These are phyloP conservation scores for Drosophila paulistorum DNA, from an alignment of 1,140 invertebrate species.

Conservation along the genomic window DNA sequence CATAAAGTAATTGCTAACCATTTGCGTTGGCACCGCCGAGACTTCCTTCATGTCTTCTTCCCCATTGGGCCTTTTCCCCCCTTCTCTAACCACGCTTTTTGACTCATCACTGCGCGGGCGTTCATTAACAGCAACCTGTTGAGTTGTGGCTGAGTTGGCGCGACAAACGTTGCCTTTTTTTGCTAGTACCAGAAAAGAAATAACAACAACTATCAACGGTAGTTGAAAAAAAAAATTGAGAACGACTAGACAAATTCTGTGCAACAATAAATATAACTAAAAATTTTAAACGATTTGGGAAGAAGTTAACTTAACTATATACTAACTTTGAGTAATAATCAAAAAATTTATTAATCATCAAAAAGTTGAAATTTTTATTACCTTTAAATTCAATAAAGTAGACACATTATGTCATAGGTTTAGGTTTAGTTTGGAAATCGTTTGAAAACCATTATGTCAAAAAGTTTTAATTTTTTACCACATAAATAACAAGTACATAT, in stretches of 20 bases:
- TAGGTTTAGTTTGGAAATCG: background rate
- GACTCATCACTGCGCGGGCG: constrained; percentile 59
- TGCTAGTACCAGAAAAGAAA: constrained; percentile 18
- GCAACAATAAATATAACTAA: background rate
- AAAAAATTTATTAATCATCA: too few species aligned
- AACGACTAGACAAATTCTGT: background rate
- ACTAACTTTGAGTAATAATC: too few species aligned
- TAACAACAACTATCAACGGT: background rate
- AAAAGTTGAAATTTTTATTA: too few species aligned
- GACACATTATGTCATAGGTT: background rate
- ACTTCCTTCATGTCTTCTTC: constrained; percentile 31
- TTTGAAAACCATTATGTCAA: too few species aligned
- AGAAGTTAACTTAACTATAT: background rate
- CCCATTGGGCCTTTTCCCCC: background rate
- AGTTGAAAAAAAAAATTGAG: too few species aligned
- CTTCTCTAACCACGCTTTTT: constrained; percentile 2
- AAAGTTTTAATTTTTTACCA: too few species aligned
- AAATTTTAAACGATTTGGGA: background rate
- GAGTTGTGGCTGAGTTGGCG: constrained; percentile 58
- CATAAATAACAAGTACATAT: too few species aligned
- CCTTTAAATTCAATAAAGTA: too few species aligned
- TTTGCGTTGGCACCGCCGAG: constrained; percentile 75
- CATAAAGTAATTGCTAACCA: constrained; percentile 81
- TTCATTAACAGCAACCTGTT: constrained; percentile 81
- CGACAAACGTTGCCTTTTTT: constrained; percentile 78